A percentile compares a stretch with the other conserved stretches of the same genome.
Evolutionary conservation across 2,888 invertebrate genomes (phyloP).

Genomic region (Acanthococcus lagerstroemiae): DNA sequence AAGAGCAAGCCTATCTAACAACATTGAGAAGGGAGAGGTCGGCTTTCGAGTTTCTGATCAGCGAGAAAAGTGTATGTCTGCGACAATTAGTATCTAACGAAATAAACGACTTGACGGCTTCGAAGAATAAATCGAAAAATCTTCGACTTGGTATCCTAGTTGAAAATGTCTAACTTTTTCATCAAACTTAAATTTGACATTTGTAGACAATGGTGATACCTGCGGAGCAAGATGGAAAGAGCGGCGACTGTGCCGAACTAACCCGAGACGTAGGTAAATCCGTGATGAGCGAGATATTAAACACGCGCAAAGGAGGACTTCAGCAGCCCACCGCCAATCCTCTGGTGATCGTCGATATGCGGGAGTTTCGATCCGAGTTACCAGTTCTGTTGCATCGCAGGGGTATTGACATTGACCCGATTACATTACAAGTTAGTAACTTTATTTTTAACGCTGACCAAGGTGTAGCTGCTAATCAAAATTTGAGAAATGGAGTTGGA

Average conservation of each 20-base stretch:
- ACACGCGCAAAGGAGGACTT: conserved; percentile 50
- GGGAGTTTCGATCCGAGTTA: conserved; percentile 93
- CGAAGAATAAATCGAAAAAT: not conserved
- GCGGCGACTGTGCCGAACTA: conserved; percentile 50
- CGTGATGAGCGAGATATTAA: conserved; percentile 44
- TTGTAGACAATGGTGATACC: conserved; percentile 72
- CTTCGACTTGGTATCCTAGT: not conserved
- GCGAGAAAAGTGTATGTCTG: conserved; percentile 69
- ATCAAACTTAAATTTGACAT: not conserved
- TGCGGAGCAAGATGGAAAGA: conserved; percentile 74
- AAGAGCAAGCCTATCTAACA: conserved; percentile 93
- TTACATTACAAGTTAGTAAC: conserved; percentile 60
- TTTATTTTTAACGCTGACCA: not conserved
- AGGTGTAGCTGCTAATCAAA: not conserved
- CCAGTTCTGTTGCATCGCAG: conserved; percentile 87
- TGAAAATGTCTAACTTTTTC: no score
- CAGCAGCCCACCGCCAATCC: conserved; percentile 40
- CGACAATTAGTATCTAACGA: conserved; percentile 16
- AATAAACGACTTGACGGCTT: not conserved
- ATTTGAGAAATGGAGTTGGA: no score
- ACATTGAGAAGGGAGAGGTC: conserved; percentile 82
- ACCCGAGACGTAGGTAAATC: conserved; percentile 41
- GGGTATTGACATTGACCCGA: conserved; percentile 82
- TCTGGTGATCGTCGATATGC: conserved; percentile 82
- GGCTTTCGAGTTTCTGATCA: conserved; percentile 85